Base-by-base conservation (phyloP, 2,797 vertebrate species). In the Euthynnus affinis region DNA sequence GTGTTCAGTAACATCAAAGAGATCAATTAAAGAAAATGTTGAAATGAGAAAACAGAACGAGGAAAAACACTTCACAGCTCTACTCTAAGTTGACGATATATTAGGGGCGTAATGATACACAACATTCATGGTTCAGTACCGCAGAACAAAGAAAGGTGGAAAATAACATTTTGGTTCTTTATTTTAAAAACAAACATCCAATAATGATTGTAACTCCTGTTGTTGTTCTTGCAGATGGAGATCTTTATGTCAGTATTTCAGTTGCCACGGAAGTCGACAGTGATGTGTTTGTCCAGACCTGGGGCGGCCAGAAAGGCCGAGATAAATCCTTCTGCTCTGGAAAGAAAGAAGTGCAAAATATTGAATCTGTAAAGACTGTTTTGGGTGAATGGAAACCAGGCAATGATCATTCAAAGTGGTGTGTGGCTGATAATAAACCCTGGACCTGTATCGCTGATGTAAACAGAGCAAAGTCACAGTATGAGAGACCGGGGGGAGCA, bases 211-310 rank as follows among this genome's bases (percentile, higher is more conserved):
- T n/a, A n/a, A n/a, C n/a, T n/a, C n/a, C n/a, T n/a, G 27, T 29
- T 29, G 27, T 29, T 29, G 27, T 29, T 29, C 27, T 60, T 62
- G 15, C 51, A 70, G 74, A 8, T 13, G 74, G 74, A 63, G 74
- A 76, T 62, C 74, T 76, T 20, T 76, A 70, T 51, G 8, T 62
- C 74, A 22, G 15, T 1, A 56, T 76, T 34, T 37, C 74, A n/a
- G 0, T n/a, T n/a, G n/a, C n/a, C n/a, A n/a, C 52, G 3, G 2
- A 0, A 0, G 2, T 10, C 10, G 0, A 13, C 5, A 62, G 37
- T 15, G 27, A 27, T 13, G 4, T 69, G 42, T 0, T 0, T 0
- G 32, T 59, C 12, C 74, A 76, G 55, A 49, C 9, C 2, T 75
- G 72, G 72, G 34, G 71, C 37, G 13, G 64, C 22, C 73, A 76